Conservation (phyloP, 2,888 invertebrate species). For the Ophion ellenae region DNA sequence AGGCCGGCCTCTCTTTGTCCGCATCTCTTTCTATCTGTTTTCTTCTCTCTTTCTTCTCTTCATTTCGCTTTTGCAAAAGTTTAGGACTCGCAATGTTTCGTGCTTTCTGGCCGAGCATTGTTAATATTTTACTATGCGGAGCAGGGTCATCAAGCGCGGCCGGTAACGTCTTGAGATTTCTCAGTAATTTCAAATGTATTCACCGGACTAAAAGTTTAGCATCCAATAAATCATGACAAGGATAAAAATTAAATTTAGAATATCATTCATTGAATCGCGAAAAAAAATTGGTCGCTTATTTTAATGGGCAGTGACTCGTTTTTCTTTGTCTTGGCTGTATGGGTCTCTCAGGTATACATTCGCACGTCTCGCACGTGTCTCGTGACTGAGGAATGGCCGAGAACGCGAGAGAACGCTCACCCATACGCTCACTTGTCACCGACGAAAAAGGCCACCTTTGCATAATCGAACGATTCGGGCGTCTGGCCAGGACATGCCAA, state of each 20-base stretch:
- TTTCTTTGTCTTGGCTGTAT: not conserved
- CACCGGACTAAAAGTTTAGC: not conserved
- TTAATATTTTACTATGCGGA: slow-evolving; percentile 72
- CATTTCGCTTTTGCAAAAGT: slow-evolving; percentile 55
- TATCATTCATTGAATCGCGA: not conserved
- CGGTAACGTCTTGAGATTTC: slow-evolving; percentile 18
- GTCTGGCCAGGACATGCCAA: slow-evolving; percentile 37
- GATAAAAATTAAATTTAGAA: slow-evolving; percentile 21
- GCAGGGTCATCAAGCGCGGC: not conserved
- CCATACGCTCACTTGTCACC: slow-evolving; percentile 25
- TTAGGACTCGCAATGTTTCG: slow-evolving; percentile 34
- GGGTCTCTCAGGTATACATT: not conserved
- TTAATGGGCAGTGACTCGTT: not conserved
- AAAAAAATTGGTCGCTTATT: not conserved
- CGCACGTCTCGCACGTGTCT: slow-evolving; percentile 10
- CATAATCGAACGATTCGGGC: slow-evolving; percentile 76
- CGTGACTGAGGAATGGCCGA: not conserved
- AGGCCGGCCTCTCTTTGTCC: slow-evolving; percentile 62
- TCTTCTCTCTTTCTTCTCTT: slow-evolving; percentile 17
- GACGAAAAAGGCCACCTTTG: slow-evolving; percentile 67
- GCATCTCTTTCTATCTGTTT: not conserved
- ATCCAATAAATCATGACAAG: slow-evolving; percentile 14
- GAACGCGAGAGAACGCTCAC: slow-evolving; percentile 23
- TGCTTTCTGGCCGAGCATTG: slow-evolving; percentile 58
- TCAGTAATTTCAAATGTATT: slow-evolving; percentile 18